A percentile compares a stretch with the other conserved stretches of the same genome.
Conservation (phyloP, 2,113 vertebrate genomes). For the Podocnemis expansa region DNA sequence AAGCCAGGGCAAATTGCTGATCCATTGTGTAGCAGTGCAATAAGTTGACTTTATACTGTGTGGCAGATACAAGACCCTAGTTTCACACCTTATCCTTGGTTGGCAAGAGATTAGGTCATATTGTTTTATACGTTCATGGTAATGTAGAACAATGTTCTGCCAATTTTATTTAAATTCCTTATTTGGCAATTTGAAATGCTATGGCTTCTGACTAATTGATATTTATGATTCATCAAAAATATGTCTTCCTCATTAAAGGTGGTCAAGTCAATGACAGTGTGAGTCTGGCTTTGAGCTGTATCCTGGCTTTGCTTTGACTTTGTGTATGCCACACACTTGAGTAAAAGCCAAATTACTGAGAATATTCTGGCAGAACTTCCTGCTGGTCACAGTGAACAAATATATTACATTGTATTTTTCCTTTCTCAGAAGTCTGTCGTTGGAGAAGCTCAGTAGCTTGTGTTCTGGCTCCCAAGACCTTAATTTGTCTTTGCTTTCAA, state of each 20-base stretch:
- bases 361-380: conserved; percentile 62
- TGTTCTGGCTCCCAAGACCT: conserved; percentile 65
- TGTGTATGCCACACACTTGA: conserved; percentile 52
- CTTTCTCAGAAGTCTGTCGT: conserved; percentile 56
- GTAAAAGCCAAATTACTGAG: conserved; percentile 45
- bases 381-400: conserved; percentile 58
- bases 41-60: background rate
- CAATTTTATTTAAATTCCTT: background rate
- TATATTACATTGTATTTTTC: conserved; percentile 62
- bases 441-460: conserved; percentile 61
- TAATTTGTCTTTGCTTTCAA: conserved; percentile 71
- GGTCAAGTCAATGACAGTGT: background rate
- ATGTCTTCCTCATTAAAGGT: background rate
- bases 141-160: accelerated
- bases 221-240: conserved; percentile 21
- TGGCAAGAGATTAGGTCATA: background rate
- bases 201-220: background rate
- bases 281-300: background rate
- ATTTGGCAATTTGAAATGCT: background rate
- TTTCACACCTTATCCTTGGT: background rate
- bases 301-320: conserved; percentile 54
- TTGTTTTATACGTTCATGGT: background rate
- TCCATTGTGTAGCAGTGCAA: accelerated
- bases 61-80: accelerated
- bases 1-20: background rate